Evolutionary conservation across 30 jellyfish, hydroid and myxozoan genomes (phyloP).

Genomic region (Aurelia sp.): DNA sequence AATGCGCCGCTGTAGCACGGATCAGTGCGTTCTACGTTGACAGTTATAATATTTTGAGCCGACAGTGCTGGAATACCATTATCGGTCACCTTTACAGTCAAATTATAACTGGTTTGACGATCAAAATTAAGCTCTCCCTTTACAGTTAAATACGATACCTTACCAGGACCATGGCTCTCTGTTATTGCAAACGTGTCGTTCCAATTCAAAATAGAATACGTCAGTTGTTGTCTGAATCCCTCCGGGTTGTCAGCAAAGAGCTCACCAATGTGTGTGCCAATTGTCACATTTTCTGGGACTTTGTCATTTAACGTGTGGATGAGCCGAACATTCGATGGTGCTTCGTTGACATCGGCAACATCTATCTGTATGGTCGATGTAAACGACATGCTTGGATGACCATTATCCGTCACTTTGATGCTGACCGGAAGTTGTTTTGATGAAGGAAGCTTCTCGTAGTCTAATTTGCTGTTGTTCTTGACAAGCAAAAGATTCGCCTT

Average conservation of each 20-base stretch:
- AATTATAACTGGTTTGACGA: not conserved
- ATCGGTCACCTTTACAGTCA: constrained; percentile 70
- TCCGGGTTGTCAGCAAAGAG: constrained; percentile 87
- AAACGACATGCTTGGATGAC: constrained; percentile 55
- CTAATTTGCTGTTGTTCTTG: constrained; percentile 40
- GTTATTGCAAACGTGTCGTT: constrained; percentile 46
- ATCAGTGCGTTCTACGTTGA: constrained; percentile 55
- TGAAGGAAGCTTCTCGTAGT: constrained; percentile 77
- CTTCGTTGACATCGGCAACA: constrained; percentile 85
- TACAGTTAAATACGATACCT: constrained; percentile 51
- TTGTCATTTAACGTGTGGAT: constrained; percentile 11
- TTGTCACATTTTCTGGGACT: constrained; percentile 65
- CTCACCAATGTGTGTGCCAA: constrained; percentile 68
- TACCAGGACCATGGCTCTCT: constrained; percentile 67
- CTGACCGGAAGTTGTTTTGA: constrained; percentile 29
- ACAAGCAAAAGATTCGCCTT: constrained; percentile 45
- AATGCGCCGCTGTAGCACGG: constrained; percentile 72
- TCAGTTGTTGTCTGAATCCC: constrained; percentile 57
- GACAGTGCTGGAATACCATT: constrained; percentile 87
- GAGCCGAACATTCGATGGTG: constrained; percentile 75
- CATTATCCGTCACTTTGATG: constrained; percentile 69
- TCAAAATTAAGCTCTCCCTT: constrained; percentile 63
- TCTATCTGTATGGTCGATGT: constrained; percentile 50
- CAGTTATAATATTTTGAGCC: constrained; percentile 33
- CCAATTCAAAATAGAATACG: constrained; percentile 45